A percentile compares a stretch with the other conserved stretches of the same genome.
These are phyloP conservation scores for Sitta europaea DNA, from an alignment of 2,113 vertebrate species.

Conservation along the genomic window DNA sequence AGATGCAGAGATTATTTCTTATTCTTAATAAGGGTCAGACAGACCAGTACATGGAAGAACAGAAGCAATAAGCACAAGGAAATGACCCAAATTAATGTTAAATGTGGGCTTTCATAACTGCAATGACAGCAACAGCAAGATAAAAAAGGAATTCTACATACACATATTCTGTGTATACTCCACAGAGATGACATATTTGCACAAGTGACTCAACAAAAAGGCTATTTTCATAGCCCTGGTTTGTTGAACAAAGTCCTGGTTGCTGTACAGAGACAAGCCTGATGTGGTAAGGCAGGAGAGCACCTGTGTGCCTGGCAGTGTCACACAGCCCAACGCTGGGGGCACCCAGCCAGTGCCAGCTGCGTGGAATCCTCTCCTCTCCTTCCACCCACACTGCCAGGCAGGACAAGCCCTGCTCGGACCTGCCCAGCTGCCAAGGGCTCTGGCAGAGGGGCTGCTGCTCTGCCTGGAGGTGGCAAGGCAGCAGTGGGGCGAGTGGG, in stretches of 20 bases:
- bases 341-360: neutral
- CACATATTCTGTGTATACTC: neutral
- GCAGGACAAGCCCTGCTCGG: fast-evolving
- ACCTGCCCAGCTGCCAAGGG: fast-evolving
- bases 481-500: fast-evolving
- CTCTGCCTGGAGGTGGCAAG: neutral
- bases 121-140: neutral
- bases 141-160: neutral
- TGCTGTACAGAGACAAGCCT: neutral
- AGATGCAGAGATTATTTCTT: neutral
- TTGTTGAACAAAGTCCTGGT: neutral
- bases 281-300: neutral
- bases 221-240: neutral
- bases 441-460: too few relatives aligned
- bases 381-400: neutral
- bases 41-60: neutral
- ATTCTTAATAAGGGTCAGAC: neutral
- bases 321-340: fast-evolving
- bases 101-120: neutral
- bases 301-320: neutral
- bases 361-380: neutral
- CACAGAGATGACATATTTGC: neutral
- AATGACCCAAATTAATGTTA: neutral
- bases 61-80: neutral
- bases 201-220: neutral